These are phyloP conservation scores for Galleria mellonella DNA, from an alignment of 1,140 invertebrate genomes.

Conservation along the genomic window DNA sequence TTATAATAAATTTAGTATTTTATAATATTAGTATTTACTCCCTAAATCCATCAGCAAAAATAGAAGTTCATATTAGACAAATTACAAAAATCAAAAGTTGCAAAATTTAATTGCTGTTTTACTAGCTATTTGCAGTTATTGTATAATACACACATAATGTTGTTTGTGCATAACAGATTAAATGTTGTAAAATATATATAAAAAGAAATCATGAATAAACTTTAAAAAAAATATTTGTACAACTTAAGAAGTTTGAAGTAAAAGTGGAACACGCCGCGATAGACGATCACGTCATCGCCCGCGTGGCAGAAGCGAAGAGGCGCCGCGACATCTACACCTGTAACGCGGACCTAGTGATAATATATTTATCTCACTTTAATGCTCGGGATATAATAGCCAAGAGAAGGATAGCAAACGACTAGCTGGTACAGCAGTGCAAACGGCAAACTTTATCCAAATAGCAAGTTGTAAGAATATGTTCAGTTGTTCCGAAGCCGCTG, in stretches of 20 bases:
- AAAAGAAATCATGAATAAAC: neutral
- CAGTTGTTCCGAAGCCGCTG: conserved; percentile 41
- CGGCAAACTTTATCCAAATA: conserved; percentile 52
- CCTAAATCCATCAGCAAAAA: too few species aligned
- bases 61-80: too few species aligned
- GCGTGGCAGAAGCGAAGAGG: conserved; percentile 46
- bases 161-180: too few species aligned
- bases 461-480: conserved; percentile 40
- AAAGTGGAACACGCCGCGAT: conserved; percentile 47
- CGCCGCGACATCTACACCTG: conserved; percentile 33
- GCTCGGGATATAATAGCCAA: too few species aligned
- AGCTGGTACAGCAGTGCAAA: conserved; percentile 8
- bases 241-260: conserved; percentile 33
- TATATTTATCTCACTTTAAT: conserved; percentile 26
- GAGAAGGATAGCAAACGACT: too few species aligned
- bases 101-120: too few species aligned
- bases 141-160: too few species aligned
- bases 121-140: too few species aligned
- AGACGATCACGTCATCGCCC: conserved; percentile 48
- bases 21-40: too few species aligned
- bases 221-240: conserved; percentile 15
- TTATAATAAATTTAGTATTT: too few species aligned
- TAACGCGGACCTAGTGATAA: conserved; percentile 12
- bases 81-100: too few species aligned
- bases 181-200: too few species aligned